Conservation (phyloP, 2,888 invertebrate genomes). For the Mimas tiliae region DNA sequence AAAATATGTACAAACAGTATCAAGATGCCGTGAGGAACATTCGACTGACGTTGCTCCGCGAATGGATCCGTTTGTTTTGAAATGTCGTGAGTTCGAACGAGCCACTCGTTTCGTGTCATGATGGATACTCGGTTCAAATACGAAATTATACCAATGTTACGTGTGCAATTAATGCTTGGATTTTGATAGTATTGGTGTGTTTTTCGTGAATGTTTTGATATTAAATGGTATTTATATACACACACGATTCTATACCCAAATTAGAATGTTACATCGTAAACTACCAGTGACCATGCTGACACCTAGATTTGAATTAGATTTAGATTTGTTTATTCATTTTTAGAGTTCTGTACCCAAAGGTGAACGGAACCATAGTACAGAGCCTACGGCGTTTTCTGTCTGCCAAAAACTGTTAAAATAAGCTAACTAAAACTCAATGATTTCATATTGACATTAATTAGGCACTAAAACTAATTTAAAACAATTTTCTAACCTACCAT, state of each 20-base stretch:
- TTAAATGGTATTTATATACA: neutral
- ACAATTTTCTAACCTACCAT: neutral
- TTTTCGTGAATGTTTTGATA: neutral
- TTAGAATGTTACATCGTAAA: too few relatives aligned
- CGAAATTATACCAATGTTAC: slow-evolving; percentile 15
- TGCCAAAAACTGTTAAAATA: too few relatives aligned
- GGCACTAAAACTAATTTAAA: neutral
- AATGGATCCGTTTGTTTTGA: slow-evolving; percentile 77
- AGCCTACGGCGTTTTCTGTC: too few relatives aligned
- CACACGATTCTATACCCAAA: too few relatives aligned
- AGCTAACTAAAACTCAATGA: neutral
- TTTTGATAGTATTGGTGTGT: slow-evolving; percentile 1
- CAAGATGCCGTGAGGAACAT: slow-evolving; percentile 61
- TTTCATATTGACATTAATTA: neutral
- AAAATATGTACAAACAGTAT: slow-evolving; percentile 75
- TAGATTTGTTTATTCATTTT: too few relatives aligned
- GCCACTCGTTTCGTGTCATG: slow-evolving; percentile 71
- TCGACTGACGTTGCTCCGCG: slow-evolving; percentile 59
- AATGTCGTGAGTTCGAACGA: slow-evolving; percentile 68
- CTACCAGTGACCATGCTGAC: too few relatives aligned
- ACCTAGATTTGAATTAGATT: too few relatives aligned
- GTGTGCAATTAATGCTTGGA: neutral
- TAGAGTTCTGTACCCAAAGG: too few relatives aligned
- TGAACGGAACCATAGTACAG: too few relatives aligned
- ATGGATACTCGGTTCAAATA: slow-evolving; percentile 39